Evolutionary conservation across 2,113 vertebrate species (phyloP).

Genomic region (Neotragus moschatus): DNA sequence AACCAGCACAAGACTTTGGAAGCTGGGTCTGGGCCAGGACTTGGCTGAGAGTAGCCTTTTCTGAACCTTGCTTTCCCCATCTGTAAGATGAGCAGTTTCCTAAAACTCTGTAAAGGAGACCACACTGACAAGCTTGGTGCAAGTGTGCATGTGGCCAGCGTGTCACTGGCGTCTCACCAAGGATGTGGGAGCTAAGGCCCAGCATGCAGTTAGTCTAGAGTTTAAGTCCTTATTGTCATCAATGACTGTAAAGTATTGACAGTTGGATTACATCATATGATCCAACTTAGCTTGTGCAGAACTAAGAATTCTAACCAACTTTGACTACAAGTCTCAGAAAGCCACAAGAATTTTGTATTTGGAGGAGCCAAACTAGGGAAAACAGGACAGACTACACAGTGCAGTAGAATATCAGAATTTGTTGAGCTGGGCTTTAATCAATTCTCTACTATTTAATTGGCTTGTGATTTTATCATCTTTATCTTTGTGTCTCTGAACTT

Average conservation of each 20-base stretch:
- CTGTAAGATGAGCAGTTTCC: background rate
- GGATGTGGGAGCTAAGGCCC: background rate
- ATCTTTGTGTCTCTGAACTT: background rate
- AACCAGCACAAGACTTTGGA: background rate
- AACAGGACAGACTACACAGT: background rate
- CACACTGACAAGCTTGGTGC: background rate
- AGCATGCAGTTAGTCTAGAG: background rate
- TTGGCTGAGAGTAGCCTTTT: background rate
- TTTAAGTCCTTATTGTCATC: background rate
- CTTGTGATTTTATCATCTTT: background rate
- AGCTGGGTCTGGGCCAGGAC: background rate
- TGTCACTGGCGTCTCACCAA: background rate
- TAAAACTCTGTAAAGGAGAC: background rate
- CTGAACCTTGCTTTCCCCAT: background rate
- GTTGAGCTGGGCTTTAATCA: background rate
- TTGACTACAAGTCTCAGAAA: background rate
- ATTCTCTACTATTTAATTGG: background rate
- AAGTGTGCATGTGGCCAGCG: accelerated
- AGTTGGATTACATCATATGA: background rate
- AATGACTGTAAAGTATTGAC: background rate
- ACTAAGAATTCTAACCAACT: background rate
- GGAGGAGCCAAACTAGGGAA: background rate
- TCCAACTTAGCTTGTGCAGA: background rate
- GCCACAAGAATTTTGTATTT: background rate
- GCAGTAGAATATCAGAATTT: background rate